phyloP scores from a whole-genome alignment of 92 coral and sea anemone genomes.

The Parazoanthus darwini region DNA sequence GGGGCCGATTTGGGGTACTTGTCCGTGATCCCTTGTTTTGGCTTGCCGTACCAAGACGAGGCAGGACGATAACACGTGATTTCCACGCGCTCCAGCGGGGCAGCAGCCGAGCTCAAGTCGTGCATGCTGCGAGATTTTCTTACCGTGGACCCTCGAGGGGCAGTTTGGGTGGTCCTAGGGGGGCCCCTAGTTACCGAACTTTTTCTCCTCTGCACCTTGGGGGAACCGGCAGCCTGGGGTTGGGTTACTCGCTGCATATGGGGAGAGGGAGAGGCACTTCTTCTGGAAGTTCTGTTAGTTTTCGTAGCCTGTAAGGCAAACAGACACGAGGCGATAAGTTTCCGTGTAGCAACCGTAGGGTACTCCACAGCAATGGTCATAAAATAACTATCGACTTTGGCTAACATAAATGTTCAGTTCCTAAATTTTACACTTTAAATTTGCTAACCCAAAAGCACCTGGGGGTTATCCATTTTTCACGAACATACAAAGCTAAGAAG shows the following conservation, averaged over 20 bases:
- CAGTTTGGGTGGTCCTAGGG: slow-evolving; percentile 58
- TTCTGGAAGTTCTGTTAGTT: background rate
- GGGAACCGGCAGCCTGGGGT: slow-evolving; percentile 3
- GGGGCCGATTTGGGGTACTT: slow-evolving; percentile 41
- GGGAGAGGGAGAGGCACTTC: slow-evolving; percentile 35
- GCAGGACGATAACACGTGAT: slow-evolving; percentile 21
- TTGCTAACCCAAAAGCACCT: too few relatives aligned
- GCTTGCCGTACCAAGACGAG: slow-evolving; percentile 12
- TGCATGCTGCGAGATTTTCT: slow-evolving; percentile 84
- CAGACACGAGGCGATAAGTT: background rate
- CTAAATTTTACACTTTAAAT: too few relatives aligned
- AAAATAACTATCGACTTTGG: too few relatives aligned
- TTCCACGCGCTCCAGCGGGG: slow-evolving; percentile 37
- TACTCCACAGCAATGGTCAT: too few relatives aligned
- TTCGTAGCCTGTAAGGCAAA: slow-evolving; percentile 5
- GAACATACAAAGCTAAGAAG: too few relatives aligned
- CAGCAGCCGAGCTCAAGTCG: slow-evolving; percentile 53
- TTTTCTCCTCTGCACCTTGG: slow-evolving; percentile 38
- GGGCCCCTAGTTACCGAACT: slow-evolving; percentile 46
- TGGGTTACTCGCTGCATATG: slow-evolving; percentile 10
- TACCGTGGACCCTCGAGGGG: slow-evolving; percentile 50
- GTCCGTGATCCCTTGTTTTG: slow-evolving; percentile 11
- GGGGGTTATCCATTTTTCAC: too few relatives aligned
- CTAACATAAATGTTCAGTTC: too few relatives aligned
- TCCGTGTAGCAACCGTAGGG: too few relatives aligned